phyloP scores from a whole-genome alignment of 23 tunicate species.

The Clavelina lepadiformis region DNA sequence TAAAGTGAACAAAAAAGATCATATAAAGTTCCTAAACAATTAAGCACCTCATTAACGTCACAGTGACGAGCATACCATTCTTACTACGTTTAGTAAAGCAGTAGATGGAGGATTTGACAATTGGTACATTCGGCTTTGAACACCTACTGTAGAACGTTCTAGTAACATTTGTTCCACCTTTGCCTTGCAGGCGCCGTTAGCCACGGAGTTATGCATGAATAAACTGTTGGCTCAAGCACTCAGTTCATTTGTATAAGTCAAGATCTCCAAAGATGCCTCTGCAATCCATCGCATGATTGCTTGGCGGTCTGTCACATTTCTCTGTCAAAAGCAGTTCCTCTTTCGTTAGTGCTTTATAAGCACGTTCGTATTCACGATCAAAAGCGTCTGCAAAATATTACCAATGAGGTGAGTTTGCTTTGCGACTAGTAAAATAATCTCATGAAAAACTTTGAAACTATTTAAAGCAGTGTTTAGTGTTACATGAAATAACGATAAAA shows the following conservation, averaged over 20 bases:
- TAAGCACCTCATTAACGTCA: slow-evolving; percentile 19
- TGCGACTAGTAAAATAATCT: too few relatives aligned
- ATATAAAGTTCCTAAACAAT: not conserved
- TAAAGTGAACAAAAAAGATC: not conserved
- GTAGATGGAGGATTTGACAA: too few relatives aligned
- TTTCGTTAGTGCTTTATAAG: slow-evolving; percentile 52
- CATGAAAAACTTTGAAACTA: too few relatives aligned
- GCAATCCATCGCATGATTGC: slow-evolving; percentile 38
- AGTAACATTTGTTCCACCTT: not conserved
- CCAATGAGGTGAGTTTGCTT: too few relatives aligned
- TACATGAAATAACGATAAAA: too few relatives aligned
- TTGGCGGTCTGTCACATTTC: slow-evolving; percentile 72
- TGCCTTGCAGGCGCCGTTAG: not conserved
- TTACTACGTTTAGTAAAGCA: too few relatives aligned
- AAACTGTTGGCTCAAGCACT: too few relatives aligned
- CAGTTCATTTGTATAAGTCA: slow-evolving; percentile 46
- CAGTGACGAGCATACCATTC: too few relatives aligned
- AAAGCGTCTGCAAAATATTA: slow-evolving; percentile 77
- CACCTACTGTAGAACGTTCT: not conserved
- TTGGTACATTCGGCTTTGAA: too few relatives aligned
- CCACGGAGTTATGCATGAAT: too few relatives aligned
- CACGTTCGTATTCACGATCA: slow-evolving; percentile 76
- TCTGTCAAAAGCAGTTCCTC: slow-evolving; percentile 35
- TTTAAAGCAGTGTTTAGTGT: too few relatives aligned
- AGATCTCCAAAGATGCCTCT: slow-evolving; percentile 68